Base-by-base conservation (phyloP, 2,888 invertebrate species). In the Aspidiotus rigidus region DNA sequence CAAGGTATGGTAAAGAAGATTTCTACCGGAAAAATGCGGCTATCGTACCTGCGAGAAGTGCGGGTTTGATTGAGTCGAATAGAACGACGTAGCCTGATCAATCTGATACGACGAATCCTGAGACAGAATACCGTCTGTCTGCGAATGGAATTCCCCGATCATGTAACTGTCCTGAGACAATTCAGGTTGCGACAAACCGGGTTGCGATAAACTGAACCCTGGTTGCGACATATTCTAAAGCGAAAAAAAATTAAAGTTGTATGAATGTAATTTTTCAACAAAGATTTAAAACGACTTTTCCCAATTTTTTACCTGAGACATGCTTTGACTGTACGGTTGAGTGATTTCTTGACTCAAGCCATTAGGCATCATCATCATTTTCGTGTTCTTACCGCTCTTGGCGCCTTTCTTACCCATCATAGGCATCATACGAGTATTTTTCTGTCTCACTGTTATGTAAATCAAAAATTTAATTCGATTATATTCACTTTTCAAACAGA, bases 81-180 rank as follows among this genome's bases (percentile, higher is more conserved):
- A 74, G 60, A 74, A 75, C 15, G 73, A 74, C 6, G 74, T 71
- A 53, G 75, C 74, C 62, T 75, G 73, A 53, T 76, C 82, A 57
- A 82, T 89, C 80, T 90, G 89, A 80, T 89, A 90, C 74, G 87
- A 87, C 60, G 90, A 90, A 79, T 93, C 95, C 81, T 96, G 96
- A 63, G 95, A 96, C 75, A 96, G 82, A 76, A 96, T 84, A 69
- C 92, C 93, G 79, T 96, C 96, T 82, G 93, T 91, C 81, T 96
- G 95, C 64, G 94, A 94, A 77, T 90, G 90, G 79, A 89, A 89
- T 79, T 92, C 92, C 53, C 84, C 84, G 66, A 87, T 86, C 79
- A 89, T 85, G 77, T 88, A 86, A 71, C 89, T 89, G 79, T 93
- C 92, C 82, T 91, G 87, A 74, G 86, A 86, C 74, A 86, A 80